Evolutionary conservation across 2,113 vertebrate species (phyloP), one percentile per base, ranked within the genome.

Genomic region (Crypturellus undulatus): DNA sequence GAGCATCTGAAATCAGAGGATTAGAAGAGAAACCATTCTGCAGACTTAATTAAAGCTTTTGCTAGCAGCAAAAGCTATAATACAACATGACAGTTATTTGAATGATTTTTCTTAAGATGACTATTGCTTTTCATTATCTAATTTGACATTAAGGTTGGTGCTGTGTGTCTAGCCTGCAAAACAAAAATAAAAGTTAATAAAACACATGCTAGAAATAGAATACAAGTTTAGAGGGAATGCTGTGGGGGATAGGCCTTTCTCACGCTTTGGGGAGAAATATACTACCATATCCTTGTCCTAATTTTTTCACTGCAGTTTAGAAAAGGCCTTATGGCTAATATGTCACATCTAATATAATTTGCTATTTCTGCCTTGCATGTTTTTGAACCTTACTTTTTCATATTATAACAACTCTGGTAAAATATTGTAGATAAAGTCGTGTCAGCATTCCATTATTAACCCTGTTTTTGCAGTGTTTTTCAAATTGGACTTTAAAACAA

Each of bases 71-170:
- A 94, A 80, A 87, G 42, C 90, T 84, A 82, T 95, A 96, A 96
- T 89, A 80, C 86, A 96, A 95, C 84, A 86, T 87, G 97, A 94
- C 94, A 91, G 94, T 89, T 95, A 92, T 95, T 94, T 96, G 94
- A 95, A 90, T 95, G 78, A 94, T 94, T 96, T 93, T 94, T 92
- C 62, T 87, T 94, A 94, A 90, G 83, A 96, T 94, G 95, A 94
- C 82, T 93, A 96, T 96, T 95, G 70, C 90, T 82, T 93, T 97
- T 95, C 86, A 92, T 97, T 96, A 97, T 97, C 93, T 92, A 93
- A 97, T 97, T 97, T 98, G 96, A 97, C 95, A 97, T 97, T 51
- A 75, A 96, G 81, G 89, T 88, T 97, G 93, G 96, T 97, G 87
- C 90, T 97, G 72, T 96, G 40, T 93, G 52, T 96, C 93, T 94